Evolutionary conservation across 2,797 vertebrate genomes (phyloP), one percentile per base, ranked within the genome.

Genomic region (Gymnocypris eckloni): DNA sequence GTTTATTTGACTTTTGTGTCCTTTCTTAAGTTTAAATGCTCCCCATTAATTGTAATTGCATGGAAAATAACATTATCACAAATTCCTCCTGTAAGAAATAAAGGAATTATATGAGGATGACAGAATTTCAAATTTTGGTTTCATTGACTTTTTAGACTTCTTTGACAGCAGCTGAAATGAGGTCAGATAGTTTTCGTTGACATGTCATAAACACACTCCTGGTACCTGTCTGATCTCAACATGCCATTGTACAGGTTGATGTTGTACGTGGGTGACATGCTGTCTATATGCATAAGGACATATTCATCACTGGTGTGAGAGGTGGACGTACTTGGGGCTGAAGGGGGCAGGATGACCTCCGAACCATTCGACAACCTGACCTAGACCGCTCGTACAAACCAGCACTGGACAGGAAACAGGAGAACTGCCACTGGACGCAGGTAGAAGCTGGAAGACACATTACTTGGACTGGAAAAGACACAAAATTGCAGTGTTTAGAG

Each of bases 201-300:
- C 50, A 80, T 86, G 87, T 86, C 88, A 82, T 86, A 77, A 82
- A 82, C 43, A 66, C 66, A 87, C 79, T 79, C 69, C 79, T 79
- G 79, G 56, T 84, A 81, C 66, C 73, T 84, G 48, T 70, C 77
- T 1, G 52, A 67, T n/a, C 12, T 81, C 71, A 83, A 48, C 48
- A 50, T 45, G 43, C 73, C 56, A 48, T 64, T 61, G 64, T 83
- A 67, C 81, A 33, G 77, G 64, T 48, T 80, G 86, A 87, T 50
- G 69, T 54, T 82, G 28, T 72, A 78, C 48, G 2, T 79, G 67
- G 66, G n/a, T 76, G 87, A 88, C 88, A 87, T 25, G 71, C 73
- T 85, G 86, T 85, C 88, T 18, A 43, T 87, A 87, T 83, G 81
- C 84, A 82, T 81, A 73, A 89, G 73, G n/a, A 81, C 72, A 81